Evolutionary conservation across 2,797 vertebrate species (phyloP), one percentile per base, ranked within the genome.

Genomic region (Clarias laeviceps): DNA sequence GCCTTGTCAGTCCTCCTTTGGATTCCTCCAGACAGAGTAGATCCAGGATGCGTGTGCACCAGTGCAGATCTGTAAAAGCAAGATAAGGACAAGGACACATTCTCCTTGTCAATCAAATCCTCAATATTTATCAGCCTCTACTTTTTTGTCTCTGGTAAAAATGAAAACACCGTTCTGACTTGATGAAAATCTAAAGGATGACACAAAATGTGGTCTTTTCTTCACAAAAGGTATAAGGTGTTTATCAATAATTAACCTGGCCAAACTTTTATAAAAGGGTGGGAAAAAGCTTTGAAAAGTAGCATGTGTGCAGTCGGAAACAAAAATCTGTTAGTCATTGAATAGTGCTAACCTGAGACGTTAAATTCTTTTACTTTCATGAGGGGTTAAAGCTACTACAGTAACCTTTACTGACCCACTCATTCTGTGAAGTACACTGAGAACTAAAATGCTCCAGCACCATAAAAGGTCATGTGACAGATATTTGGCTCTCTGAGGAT

Each of bases 101-200:
- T 78, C 74, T 78, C 22, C 17, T 34, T 59, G 32, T 68, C 78
- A 12, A 11, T 18, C 20, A 78, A 80, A 64, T 50, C 18, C 11
- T 50, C 9, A 68, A 57, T n/a, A 14, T 81, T 50, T 5, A 50
- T 27, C 40, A 22, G 29, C 1, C 5, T 59, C 4, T 7, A 2
- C 50, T 9, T 57, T 57, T 56, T 17, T 56, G n/a, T 76, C 27
- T 1, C 15, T 22, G 17, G 2, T 29, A 76, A 32, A 76, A 56
- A 8, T 74, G 17, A 14, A 74, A 32, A 17, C 65, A 14, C 3
- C 2, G 54, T 78, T 68, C 50, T 32, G 62, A 72, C 22, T 68
- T 80, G 34, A 62, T 24, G 24, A 69, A 82, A 59, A 74, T 61
- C 56, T 59, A 45, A 84, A 89, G 73, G 65, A 82, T 62, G 66